A percentile compares a stretch with the other conserved stretches of the same genome.
Conservation (phyloP, 2,888 invertebrate species). For the Tolmerus cingulatus region DNA sequence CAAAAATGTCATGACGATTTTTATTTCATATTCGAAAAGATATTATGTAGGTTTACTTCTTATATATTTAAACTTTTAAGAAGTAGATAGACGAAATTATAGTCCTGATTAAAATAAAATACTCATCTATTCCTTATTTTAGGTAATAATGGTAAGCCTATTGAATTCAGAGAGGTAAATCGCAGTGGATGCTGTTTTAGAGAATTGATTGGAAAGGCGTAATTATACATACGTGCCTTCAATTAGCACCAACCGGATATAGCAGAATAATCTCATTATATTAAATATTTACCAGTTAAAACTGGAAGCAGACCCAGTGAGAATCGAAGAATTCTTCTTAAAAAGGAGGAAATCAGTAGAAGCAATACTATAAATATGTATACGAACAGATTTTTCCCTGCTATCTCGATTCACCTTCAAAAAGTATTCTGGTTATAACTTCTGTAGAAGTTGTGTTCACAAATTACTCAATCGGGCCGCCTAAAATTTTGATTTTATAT, state of each 20-base stretch:
- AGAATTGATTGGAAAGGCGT: background rate
- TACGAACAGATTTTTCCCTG: too few species aligned
- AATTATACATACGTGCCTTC: background rate
- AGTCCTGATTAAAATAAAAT: background rate
- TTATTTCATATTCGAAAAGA: background rate
- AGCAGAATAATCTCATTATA: background rate
- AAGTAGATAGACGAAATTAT: too few species aligned
- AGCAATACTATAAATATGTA: too few species aligned
- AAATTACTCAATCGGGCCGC: too few species aligned
- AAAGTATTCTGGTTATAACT: too few species aligned
- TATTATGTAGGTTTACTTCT: background rate
- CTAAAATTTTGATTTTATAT: too few species aligned
- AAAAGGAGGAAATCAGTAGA: too few species aligned
- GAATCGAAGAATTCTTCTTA: background rate
- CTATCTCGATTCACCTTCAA: too few species aligned
- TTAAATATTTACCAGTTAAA: background rate
- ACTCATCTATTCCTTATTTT: background rate
- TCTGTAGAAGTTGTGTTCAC: too few species aligned
- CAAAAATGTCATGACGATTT: background rate
- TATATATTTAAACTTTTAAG: too few species aligned
- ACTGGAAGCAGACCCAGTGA: background rate
- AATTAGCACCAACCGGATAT: background rate
- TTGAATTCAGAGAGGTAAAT: background rate
- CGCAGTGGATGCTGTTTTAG: background rate
- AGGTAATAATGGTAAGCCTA: background rate